Evolutionary conservation across 1,140 invertebrate genomes (phyloP).

Genomic region (Pseudoatta argentina): DNA sequence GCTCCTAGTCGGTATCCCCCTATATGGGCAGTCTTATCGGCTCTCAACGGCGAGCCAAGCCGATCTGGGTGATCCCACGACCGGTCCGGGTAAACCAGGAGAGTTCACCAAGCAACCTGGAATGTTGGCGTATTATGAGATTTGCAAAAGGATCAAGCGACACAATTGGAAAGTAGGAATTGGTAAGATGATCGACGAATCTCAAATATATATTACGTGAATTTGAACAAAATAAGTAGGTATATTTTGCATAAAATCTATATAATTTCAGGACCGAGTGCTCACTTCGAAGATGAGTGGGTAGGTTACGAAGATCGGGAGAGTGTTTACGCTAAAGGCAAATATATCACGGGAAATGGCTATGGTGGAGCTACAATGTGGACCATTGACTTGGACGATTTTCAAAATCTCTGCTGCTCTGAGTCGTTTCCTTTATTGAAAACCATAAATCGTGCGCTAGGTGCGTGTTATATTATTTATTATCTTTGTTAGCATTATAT

Average conservation of each 20-base stretch:
- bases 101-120: conserved; percentile 95
- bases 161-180: conserved; percentile 78
- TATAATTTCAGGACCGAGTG: conserved; percentile 90
- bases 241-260: not conserved
- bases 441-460: conserved; percentile 91
- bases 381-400: conserved; percentile 97
- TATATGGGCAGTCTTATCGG: conserved; percentile 95
- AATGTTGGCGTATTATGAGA: conserved; percentile 96
- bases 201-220: not conserved
- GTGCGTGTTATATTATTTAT: conserved; percentile 75
- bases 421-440: conserved; percentile 92
- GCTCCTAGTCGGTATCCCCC: conserved; percentile 94
- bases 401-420: conserved; percentile 92
- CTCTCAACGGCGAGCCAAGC: conserved; percentile 87
- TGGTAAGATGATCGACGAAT: conserved; percentile 66
- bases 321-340: conserved; percentile 92
- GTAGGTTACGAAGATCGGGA: conserved; percentile 95
- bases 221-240: not conserved
- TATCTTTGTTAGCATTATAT: not conserved
- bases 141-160: conserved; percentile 91
- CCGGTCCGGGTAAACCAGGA: conserved; percentile 92
- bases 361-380: conserved; percentile 94
- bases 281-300: conserved; percentile 94
- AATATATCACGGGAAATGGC: conserved; percentile 90
- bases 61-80: conserved; percentile 86